These are phyloP conservation scores for Idaea aversata DNA, from an alignment of 2,888 invertebrate genomes.

Conservation along the genomic window DNA sequence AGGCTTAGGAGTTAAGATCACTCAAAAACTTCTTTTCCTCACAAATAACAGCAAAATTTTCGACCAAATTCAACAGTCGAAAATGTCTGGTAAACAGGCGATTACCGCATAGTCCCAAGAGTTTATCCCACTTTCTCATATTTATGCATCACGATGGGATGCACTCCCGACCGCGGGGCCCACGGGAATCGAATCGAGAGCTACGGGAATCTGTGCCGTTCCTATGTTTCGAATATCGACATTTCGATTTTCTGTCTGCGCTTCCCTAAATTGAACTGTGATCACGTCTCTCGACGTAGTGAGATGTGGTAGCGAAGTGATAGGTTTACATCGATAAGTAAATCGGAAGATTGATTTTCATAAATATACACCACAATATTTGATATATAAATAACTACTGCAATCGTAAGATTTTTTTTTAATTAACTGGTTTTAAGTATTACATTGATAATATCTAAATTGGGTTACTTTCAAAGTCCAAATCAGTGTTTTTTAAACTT, in stretches of 20 bases:
- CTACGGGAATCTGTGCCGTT: conserved; percentile 36
- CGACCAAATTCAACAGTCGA: conserved; percentile 15
- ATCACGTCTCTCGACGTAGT: conserved; percentile 19
- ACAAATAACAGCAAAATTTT: background rate
- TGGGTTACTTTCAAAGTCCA: background rate
- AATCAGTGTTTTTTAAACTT: background rate
- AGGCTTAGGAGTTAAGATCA: no score
- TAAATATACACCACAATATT: no score
- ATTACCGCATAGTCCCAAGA: conserved; percentile 57
- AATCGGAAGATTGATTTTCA: background rate
- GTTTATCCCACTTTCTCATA: conserved; percentile 59
- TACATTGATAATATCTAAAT: no score
- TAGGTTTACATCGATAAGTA: background rate
- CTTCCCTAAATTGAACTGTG: conserved; percentile 31
- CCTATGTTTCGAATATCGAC: conserved; percentile 35
- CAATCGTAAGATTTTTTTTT: no score
- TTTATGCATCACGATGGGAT: conserved; percentile 63
- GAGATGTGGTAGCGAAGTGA: conserved; percentile 13
- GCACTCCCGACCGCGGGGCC: conserved; percentile 57
- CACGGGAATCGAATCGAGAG: conserved; percentile 33
- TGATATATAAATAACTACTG: no score
- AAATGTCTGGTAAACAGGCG: conserved; percentile 50
- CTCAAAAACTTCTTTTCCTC: background rate
- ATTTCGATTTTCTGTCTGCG: conserved; percentile 32
- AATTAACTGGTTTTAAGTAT: no score